phyloP scores from a whole-genome alignment of 2,113 vertebrate genomes.

The Hypomesus transpacificus region DNA sequence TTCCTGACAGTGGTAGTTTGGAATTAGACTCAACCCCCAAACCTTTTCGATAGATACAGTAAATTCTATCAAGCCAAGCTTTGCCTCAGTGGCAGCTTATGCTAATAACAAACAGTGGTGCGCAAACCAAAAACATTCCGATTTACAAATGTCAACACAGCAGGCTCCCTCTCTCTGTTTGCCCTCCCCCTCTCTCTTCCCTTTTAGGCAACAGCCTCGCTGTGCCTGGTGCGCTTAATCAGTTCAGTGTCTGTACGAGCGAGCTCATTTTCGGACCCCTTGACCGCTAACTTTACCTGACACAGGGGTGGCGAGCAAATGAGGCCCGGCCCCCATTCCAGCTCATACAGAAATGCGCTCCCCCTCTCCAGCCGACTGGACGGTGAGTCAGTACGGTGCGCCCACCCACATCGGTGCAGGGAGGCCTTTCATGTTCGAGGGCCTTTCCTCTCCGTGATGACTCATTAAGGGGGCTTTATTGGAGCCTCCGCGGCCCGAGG shows the following conservation, averaged over 20 bases:
- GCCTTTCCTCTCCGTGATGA: conserved; percentile 40
- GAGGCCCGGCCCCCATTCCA: conserved; percentile 43
- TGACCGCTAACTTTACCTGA: conserved; percentile 51
- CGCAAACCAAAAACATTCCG: conserved; percentile 1
- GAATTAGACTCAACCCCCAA: no score
- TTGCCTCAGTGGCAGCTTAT: no score
- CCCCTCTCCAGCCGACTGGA: conserved; percentile 51
- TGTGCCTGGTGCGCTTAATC: conserved; percentile 22
- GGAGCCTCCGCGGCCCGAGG: conserved; percentile 42
- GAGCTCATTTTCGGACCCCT: conserved; percentile 28
- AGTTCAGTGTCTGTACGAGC: conserved; percentile 36
- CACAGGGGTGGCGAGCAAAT: conserved; percentile 48
- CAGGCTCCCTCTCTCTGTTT: background rate
- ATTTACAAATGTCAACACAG: background rate
- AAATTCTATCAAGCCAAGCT: no score
- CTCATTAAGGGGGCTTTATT: conserved; percentile 55
- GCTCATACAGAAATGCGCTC: conserved; percentile 55
- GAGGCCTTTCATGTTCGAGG: conserved; percentile 15
- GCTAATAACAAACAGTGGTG: no score
- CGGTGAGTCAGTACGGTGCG: conserved; percentile 58
- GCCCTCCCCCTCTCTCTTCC: conserved; percentile 2
- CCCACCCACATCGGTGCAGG: conserved; percentile 28
- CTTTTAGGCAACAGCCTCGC: background rate
- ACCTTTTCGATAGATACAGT: no score
- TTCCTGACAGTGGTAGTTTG: no score